phyloP scores from a whole-genome alignment of 2,797 vertebrate genomes.

The Sebastes miniatus region DNA sequence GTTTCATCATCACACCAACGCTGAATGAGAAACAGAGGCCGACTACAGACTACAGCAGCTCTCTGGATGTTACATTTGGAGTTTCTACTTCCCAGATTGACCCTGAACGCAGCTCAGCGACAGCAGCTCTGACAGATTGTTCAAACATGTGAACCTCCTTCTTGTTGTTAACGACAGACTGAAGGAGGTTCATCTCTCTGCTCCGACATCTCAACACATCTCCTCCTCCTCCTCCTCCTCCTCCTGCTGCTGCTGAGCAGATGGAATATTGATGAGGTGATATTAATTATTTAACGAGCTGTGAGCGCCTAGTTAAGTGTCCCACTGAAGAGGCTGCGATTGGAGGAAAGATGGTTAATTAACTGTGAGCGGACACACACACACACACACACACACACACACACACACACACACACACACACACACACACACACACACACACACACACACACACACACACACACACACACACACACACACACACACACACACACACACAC shows the following conservation, averaged over 20 bases:
- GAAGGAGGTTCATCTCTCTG: conserved; percentile 1
- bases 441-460: background rate
- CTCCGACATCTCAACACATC: conserved; percentile 29
- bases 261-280: conserved; percentile 78
- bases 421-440: background rate
- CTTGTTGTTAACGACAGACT: conserved; percentile 12
- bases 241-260: conserved; percentile 37
- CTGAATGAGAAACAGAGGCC: background rate
- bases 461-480: background rate
- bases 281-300: conserved; percentile 79
- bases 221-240: background rate
- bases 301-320: conserved; percentile 69
- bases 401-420: background rate
- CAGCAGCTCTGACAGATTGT: background rate
- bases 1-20: background rate
- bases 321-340: conserved; percentile 47
- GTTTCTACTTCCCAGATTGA: background rate
- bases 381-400: background rate
- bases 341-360: conserved; percentile 49
- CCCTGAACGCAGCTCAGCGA: background rate
- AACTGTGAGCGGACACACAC: background rate
- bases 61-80: background rate
- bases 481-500: background rate
- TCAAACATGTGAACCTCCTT: conserved; percentile 8
- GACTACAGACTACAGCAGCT: background rate